These are phyloP conservation scores for Zapus hudsonius DNA, from an alignment of 2,113 vertebrate species.

Conservation along the genomic window DNA sequence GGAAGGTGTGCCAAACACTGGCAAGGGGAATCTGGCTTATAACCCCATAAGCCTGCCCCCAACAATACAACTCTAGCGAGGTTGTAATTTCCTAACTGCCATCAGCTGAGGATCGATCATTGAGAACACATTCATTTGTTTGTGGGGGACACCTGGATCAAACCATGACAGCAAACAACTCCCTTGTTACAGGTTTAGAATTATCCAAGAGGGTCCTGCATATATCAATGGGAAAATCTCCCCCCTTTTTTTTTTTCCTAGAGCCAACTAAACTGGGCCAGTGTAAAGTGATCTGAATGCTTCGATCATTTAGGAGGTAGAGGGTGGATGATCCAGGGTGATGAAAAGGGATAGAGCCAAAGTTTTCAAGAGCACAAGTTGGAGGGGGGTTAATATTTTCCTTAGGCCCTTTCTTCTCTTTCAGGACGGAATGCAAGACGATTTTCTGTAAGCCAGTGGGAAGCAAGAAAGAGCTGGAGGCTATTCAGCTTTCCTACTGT, in stretches of 20 bases:
- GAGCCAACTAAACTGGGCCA: conserved; percentile 40
- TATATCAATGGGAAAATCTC: background rate
- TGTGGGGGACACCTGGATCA: no score
- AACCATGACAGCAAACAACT: no score
- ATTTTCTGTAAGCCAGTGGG: conserved; percentile 81
- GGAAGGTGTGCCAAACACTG: no score
- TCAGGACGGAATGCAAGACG: conserved; percentile 76
- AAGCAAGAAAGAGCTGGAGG: conserved; percentile 84
- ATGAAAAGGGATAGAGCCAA: background rate
- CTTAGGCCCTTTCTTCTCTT: conserved; percentile 57
- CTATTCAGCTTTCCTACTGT: conserved; percentile 88
- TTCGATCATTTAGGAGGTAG: conserved; percentile 27
- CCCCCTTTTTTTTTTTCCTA: conserved; percentile 28
- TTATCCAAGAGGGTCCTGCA: background rate
- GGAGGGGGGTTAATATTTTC: conserved; percentile 9
- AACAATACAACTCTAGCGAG: no score
- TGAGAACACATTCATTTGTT: no score
- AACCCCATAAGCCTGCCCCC: no score
- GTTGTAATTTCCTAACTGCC: no score
- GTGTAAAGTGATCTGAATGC: background rate
- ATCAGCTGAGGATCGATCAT: no score
- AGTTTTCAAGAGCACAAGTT: conserved; percentile 9
- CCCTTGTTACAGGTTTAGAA: conserved; percentile 46
- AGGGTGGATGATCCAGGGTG: background rate
- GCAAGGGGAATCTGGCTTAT: no score